Evolutionary conservation across 2,888 invertebrate genomes (phyloP).

Genomic region (Hydrotaea diabolus): DNA sequence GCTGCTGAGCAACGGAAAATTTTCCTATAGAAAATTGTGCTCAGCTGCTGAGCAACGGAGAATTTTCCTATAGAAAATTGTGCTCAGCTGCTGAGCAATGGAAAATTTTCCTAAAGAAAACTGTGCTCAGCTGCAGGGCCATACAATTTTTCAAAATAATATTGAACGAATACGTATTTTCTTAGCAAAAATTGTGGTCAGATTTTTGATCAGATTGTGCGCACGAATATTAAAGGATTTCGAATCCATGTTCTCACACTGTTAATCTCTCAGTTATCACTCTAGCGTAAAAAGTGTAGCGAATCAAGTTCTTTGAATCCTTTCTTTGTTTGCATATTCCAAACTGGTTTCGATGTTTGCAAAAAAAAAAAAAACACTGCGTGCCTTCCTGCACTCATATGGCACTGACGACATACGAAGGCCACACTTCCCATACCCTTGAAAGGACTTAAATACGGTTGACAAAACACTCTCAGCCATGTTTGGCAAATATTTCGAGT

Average conservation of each 20-base stretch:
- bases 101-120: too few relatives aligned
- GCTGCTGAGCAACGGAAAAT: too few relatives aligned
- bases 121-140: too few relatives aligned
- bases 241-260: neutral
- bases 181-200: too few relatives aligned
- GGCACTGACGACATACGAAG: neutral
- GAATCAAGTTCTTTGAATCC: neutral
- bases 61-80: too few relatives aligned
- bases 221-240: too few relatives aligned
- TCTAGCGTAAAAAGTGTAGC: neutral
- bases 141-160: too few relatives aligned
- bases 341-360: neutral
- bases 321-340: neutral
- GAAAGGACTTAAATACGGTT: neutral
- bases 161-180: too few relatives aligned
- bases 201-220: too few relatives aligned
- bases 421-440: neutral
- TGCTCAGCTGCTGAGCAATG: too few relatives aligned
- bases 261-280: neutral
- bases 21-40: too few relatives aligned
- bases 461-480: conserved; percentile 29
- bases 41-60: too few relatives aligned
- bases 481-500: neutral
- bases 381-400: conserved; percentile 12
- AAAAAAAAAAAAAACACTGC: conserved; percentile 12